These are phyloP conservation scores for Halichoeres trimaculatus DNA, from an alignment of 2,113 vertebrate genomes.

Conservation along the genomic window DNA sequence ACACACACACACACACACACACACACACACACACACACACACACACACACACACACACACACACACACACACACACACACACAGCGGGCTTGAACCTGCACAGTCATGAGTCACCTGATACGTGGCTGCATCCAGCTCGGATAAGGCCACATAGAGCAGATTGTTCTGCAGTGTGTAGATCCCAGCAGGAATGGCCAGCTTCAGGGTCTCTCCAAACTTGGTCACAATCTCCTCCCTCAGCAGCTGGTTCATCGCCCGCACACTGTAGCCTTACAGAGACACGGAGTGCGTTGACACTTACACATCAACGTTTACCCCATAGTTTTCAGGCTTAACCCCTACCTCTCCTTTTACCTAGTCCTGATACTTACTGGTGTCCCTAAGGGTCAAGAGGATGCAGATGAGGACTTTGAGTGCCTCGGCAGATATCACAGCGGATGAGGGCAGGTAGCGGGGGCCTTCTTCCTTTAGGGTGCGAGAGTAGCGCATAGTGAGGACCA, in stretches of 20 bases:
- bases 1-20: background rate
- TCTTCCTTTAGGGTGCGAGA: conserved; percentile 93
- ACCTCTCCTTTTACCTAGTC: background rate
- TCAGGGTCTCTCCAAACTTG: conserved; percentile 92
- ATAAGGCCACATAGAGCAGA: conserved; percentile 95
- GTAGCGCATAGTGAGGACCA: conserved; percentile 98
- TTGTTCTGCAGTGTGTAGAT: conserved; percentile 99
- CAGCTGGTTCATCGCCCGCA: conserved; percentile 84
- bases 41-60: conserved; percentile 16
- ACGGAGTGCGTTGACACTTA: background rate
- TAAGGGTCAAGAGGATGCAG: conserved; percentile 90
- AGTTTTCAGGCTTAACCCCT: background rate
- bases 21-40: conserved; percentile 4
- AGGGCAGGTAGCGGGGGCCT: conserved; percentile 93
- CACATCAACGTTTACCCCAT: background rate
- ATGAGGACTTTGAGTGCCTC: conserved; percentile 93
- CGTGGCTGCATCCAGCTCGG: conserved; percentile 95
- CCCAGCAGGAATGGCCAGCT: conserved; percentile 95
- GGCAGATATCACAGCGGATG: conserved; percentile 94
- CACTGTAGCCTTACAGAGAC: conserved; percentile 85
- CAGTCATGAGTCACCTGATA: conserved; percentile 70
- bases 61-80: conserved; percentile 7
- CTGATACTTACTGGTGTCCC: conserved; percentile 89
- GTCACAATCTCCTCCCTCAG: conserved; percentile 93
- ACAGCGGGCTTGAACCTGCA: background rate